phyloP scores from a whole-genome alignment of 2,797 vertebrate species.

The Steatocranus sp. region DNA sequence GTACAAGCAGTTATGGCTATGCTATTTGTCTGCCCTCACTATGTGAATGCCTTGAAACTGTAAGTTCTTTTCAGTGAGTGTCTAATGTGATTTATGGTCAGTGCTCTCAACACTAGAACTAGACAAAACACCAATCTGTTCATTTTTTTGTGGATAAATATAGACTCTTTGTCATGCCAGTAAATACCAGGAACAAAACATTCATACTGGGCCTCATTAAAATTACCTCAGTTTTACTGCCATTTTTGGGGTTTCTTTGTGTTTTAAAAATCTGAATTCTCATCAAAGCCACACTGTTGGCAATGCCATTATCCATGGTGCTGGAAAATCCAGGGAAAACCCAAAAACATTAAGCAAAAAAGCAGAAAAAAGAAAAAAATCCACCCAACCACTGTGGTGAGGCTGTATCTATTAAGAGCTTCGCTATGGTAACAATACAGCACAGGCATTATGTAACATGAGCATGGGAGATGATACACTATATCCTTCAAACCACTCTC shows the following conservation, averaged over 20 bases:
- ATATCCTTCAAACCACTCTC: constrained; percentile 10
- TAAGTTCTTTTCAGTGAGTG: background rate
- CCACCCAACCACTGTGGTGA: background rate
- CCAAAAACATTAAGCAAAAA: background rate
- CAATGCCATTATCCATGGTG: background rate
- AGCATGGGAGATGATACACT: background rate
- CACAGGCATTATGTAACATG: constrained; percentile 19
- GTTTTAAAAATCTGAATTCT: background rate
- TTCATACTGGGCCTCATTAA: background rate
- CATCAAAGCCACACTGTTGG: constrained; percentile 1
- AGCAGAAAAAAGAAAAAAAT: background rate
- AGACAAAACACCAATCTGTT: background rate
- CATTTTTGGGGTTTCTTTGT: background rate
- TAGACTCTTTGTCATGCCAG: background rate
- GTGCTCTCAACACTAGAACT: background rate
- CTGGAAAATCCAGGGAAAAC: constrained; percentile 48
- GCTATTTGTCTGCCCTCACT: background rate
- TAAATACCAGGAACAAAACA: background rate
- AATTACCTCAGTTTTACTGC: background rate
- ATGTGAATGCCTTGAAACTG: background rate
- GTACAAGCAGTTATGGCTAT: background rate
- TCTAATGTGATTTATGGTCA: background rate
- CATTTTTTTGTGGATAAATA: background rate
- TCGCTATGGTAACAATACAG: constrained; percentile 34
- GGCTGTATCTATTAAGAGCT: background rate